phyloP scores from a whole-genome alignment of 2,797 vertebrate genomes.

The Tapirus indicus region DNA sequence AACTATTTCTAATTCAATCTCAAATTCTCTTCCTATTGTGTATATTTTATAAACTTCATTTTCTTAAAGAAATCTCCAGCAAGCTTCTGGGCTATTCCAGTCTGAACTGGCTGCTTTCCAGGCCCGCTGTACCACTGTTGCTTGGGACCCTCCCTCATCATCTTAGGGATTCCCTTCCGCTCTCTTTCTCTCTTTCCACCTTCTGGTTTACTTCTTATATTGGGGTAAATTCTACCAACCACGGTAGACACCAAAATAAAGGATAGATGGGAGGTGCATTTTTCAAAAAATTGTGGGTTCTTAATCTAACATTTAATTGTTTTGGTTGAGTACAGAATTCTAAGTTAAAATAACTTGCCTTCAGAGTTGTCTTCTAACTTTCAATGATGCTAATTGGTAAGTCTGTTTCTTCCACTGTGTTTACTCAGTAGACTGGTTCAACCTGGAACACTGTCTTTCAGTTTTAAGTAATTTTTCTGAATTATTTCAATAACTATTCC shows the following conservation, averaged over 20 bases:
- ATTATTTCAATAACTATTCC: background rate
- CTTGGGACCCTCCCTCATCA: background rate
- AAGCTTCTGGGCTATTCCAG: background rate
- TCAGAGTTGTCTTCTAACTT: conserved; percentile 26
- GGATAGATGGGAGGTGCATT: background rate
- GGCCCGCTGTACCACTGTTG: background rate
- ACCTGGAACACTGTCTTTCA: background rate
- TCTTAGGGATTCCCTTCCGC: background rate
- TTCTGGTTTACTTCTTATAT: background rate
- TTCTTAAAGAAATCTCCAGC: background rate
- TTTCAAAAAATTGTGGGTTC: background rate
- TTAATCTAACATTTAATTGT: background rate
- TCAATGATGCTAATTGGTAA: background rate
- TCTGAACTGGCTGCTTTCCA: background rate
- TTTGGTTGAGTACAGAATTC: background rate
- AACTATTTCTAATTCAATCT: background rate
- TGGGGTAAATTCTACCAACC: background rate
- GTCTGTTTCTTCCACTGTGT: background rate
- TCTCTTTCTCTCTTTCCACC: background rate
- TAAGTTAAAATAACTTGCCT: conserved; percentile 7
- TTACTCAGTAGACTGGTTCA: background rate
- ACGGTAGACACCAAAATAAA: background rate
- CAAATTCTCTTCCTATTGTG: background rate
- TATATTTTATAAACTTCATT: background rate
- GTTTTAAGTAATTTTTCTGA: background rate